Percentiles rank a stretch among this genome's conserved stretches.
These are phyloP conservation scores for Acropora yongei DNA, from an alignment of 64 coral and sea anemone genomes.

Conservation along the genomic window DNA sequence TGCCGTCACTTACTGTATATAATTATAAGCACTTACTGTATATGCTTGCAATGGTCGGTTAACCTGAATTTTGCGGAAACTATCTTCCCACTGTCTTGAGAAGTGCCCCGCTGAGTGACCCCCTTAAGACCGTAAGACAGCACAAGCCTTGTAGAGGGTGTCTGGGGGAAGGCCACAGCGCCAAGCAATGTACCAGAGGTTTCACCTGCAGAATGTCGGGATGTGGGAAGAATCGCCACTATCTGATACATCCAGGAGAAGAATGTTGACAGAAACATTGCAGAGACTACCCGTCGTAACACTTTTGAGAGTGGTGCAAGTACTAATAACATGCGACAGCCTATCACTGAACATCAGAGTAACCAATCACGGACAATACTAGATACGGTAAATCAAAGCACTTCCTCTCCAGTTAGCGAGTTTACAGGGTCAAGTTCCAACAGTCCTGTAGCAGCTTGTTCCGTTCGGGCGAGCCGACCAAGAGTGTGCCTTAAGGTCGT, in stretches of 20 bases:
- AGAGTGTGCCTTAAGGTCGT: constrained; percentile 81
- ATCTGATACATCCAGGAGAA: constrained; percentile 62
- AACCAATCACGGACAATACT: background rate
- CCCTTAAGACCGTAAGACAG: constrained; percentile 40
- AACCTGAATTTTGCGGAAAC: no score
- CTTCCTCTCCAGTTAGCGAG: background rate
- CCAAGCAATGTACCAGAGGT: constrained; percentile 50
- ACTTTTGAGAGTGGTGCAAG: background rate
- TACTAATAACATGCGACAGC: background rate
- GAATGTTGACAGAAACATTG: background rate
- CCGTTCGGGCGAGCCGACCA: constrained; percentile 4
- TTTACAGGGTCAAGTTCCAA: background rate
- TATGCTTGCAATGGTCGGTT: no score
- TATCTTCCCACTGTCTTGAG: no score
- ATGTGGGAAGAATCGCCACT: constrained; percentile 70
- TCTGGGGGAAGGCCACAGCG: constrained; percentile 58
- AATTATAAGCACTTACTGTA: no score
- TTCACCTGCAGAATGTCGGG: constrained; percentile 65
- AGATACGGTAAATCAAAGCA: background rate
- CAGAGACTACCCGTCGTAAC: background rate
- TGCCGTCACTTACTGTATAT: no score
- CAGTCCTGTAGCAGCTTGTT: constrained; percentile 38
- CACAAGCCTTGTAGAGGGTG: constrained; percentile 63
- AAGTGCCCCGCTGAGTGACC: constrained; percentile 29
- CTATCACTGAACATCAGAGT: background rate